Conservation (phyloP, 2,113 vertebrate species). For the Corythornis madagascariensis region DNA sequence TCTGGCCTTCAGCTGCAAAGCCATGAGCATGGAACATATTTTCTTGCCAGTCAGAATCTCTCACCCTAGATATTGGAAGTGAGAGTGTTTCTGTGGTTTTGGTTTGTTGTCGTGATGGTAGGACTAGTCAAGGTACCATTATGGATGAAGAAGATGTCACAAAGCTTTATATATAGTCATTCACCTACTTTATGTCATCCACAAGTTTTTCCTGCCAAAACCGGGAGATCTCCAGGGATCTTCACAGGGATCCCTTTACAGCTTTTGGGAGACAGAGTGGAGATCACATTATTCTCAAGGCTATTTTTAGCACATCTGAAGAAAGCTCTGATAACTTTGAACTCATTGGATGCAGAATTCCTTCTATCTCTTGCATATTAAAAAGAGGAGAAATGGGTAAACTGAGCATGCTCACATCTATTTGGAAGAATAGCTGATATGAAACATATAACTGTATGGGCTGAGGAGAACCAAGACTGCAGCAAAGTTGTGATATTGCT, state of each 20-base stretch:
- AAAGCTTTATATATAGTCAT: background rate
- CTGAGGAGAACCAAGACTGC: slow-evolving; percentile 14
- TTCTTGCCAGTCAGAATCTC: background rate
- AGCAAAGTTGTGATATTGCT: background rate
- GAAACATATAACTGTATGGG: background rate
- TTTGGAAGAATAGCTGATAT: slow-evolving; percentile 37
- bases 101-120: background rate
- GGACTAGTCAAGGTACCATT: background rate
- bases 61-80: background rate
- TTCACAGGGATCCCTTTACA: background rate
- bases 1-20: background rate
- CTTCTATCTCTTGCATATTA: slow-evolving; percentile 8
- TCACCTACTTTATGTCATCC: background rate
- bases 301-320: slow-evolving; percentile 14
- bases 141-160: background rate
- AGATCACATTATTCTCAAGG: background rate
- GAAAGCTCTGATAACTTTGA: slow-evolving; percentile 12
- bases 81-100: background rate
- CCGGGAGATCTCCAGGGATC: background rate
- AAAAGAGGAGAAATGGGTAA: slow-evolving; percentile 13
- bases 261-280: background rate
- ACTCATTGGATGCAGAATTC: slow-evolving; percentile 17
- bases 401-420: slow-evolving; percentile 18
- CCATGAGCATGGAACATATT: accelerated
- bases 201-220: background rate